Conservation (phyloP, 1,140 invertebrate genomes). For the Neuroterus valhalla region DNA sequence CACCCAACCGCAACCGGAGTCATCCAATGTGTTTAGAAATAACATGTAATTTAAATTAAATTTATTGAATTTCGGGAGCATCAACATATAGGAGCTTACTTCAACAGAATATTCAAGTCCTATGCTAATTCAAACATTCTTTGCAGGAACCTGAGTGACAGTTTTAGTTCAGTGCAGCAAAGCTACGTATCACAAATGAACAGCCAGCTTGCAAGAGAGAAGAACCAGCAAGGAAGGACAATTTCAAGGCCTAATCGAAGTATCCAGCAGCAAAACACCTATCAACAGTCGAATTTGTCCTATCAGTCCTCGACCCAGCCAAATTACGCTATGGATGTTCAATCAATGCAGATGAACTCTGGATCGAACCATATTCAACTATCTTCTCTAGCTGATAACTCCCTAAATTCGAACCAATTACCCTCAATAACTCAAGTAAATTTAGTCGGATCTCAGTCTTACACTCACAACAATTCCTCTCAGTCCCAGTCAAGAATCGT, state of each 20-base stretch:
- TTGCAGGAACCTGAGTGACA: constrained; percentile 59
- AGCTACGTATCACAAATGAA: constrained; percentile 54
- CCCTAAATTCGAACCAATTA: constrained; percentile 53
- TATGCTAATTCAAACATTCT: constrained; percentile 17
- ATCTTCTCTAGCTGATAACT: constrained; percentile 54
- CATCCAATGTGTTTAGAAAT: constrained; percentile 64
- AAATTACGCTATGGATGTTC: constrained; percentile 64
- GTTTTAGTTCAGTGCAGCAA: constrained; percentile 56
- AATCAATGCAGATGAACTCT: constrained; percentile 56
- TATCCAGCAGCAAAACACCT: constrained; percentile 58
- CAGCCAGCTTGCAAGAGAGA: constrained; percentile 55
- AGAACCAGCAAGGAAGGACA: constrained; percentile 58
- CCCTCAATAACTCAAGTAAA: constrained; percentile 53
- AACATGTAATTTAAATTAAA: constrained; percentile 55
- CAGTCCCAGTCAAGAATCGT: constrained; percentile 55
- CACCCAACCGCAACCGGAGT: constrained; percentile 59
- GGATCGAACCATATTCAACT: constrained; percentile 58
- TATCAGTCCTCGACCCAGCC: constrained; percentile 55
- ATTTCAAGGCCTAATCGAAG: constrained; percentile 55
- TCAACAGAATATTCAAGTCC: no score
- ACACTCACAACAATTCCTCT: constrained; percentile 44
- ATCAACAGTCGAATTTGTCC: constrained; percentile 55
- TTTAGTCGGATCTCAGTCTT: constrained; percentile 58
- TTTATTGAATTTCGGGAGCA: no score
- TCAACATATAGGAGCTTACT: constrained; percentile 17